Conservation (phyloP, 2,888 invertebrate species). For the Drosophila birchii region DNA sequence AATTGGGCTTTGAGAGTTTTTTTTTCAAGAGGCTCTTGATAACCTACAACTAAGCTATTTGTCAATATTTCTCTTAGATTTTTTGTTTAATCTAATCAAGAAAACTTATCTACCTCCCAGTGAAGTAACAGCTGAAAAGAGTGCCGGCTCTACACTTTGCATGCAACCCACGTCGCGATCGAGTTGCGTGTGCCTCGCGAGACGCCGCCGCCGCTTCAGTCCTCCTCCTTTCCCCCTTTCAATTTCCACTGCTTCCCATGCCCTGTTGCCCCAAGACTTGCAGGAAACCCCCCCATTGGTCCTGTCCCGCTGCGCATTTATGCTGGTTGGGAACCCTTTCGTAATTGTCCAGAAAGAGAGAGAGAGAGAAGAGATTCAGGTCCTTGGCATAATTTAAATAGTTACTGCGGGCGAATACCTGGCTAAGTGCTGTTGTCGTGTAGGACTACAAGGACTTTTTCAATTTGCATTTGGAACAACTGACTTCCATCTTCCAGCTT, state of each 20-base stretch:
- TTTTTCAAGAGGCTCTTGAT: neutral
- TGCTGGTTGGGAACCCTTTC: conserved; percentile 58
- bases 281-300: conserved; percentile 56
- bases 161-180: conserved; percentile 67
- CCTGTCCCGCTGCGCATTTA: conserved; percentile 57
- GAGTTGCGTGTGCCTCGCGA: conserved; percentile 38
- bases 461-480: conserved; percentile 64
- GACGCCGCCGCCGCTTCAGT: neutral
- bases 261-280: neutral
- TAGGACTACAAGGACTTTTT: conserved; percentile 30
- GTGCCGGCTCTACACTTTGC: conserved; percentile 49
- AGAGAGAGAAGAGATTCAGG: conserved; percentile 11
- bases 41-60: neutral
- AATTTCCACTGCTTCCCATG: neutral
- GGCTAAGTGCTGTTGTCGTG: conserved; percentile 65
- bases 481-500: neutral
- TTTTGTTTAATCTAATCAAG: neutral
- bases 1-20: too few relatives aligned
- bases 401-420: conserved; percentile 76
- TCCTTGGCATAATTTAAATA: conserved; percentile 73
- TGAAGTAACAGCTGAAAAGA: conserved; percentile 12
- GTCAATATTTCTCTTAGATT: neutral
- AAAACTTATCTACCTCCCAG: conserved; percentile 8
- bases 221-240: neutral
- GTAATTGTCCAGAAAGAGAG: conserved; percentile 35